Evolutionary conservation across 2,888 invertebrate species (phyloP), one percentile per base, ranked within the genome.

Genomic region (Chesias legatella): DNA sequence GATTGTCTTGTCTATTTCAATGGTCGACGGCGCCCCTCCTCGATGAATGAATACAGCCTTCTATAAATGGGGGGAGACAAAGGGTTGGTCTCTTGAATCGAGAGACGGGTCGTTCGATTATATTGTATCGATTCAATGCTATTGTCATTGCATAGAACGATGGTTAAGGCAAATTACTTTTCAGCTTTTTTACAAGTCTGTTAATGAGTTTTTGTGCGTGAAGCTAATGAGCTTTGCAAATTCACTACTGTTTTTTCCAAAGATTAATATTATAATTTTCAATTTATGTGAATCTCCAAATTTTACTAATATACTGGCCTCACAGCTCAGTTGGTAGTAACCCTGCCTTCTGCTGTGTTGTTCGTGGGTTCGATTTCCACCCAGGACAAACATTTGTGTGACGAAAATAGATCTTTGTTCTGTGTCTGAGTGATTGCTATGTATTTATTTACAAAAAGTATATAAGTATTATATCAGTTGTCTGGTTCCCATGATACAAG

Each of bases 1-100:
- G 78, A 88, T 88, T 88, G 88, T 88, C 86, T 88, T 81, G 85
- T 85, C 84, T 84, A 72, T 81, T 79, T 88, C 74, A 86, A 86
- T 84, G 80, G 82, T 67, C 80, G 80, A 71, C 78, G 75, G 81
- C 79, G 73, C 84, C 85, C 88, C 85, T 85, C 85, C 80, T 80
- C 86, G 83, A 81, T 80, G 61, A 65, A 81, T 85, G 83, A 81
- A 82, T 81, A 80, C 80, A 75, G 74, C 74, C 77, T 83, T 75
- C 79, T 73, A 83, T 82, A 85, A 84, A 84, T 80, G 82, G 80
- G 79, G 78, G 79, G 77, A 77, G 67, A 86, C 84, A 86, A 88
- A 85, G 84, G 85, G 86, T 84, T 86, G 83, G 82, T 85, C 86
- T 84, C 83, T 83, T 86, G 81, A 82, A 85, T 84, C 78, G 82